Conservation (phyloP, 2,797 vertebrate genomes). For the Hyperoplus lanceolatus region DNA sequence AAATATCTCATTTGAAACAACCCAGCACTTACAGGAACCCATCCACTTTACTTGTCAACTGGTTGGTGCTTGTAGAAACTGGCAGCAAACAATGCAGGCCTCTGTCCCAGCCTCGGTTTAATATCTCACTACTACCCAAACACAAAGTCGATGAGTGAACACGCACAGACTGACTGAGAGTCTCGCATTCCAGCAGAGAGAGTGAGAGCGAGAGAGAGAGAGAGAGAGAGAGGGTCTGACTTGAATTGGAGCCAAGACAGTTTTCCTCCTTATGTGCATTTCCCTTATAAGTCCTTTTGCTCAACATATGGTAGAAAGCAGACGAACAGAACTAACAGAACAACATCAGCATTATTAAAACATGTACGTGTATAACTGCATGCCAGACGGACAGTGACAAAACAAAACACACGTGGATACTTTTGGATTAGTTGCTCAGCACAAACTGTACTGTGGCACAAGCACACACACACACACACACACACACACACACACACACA, state of each 20-base stretch:
- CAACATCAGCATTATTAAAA: background rate
- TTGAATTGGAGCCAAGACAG: slow-evolving; percentile 60
- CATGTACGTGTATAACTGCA: background rate
- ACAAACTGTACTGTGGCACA: slow-evolving; percentile 23
- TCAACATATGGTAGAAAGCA: slow-evolving; percentile 27
- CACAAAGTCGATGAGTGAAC: slow-evolving; percentile 30
- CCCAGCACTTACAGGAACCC: background rate
- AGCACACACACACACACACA: slow-evolving; percentile 5
- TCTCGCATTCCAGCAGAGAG: slow-evolving; percentile 73
- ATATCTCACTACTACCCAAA: slow-evolving; percentile 41
- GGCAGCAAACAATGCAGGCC: slow-evolving; percentile 48
- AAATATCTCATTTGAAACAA: background rate
- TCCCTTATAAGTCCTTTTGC: slow-evolving; percentile 39
- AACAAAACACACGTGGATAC: slow-evolving; percentile 62
- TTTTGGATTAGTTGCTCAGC: slow-evolving; percentile 25
- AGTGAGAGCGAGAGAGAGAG: slow-evolving; percentile 18
- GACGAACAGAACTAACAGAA: background rate
- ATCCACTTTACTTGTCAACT: background rate
- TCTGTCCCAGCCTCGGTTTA: slow-evolving; percentile 48
- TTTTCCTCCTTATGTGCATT: slow-evolving; percentile 54
- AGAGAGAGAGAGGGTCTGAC: slow-evolving; percentile 21
- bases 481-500: slow-evolving; percentile 22
- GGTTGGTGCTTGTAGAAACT: slow-evolving; percentile 12
- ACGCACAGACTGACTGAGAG: slow-evolving; percentile 46
- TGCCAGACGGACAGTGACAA: slow-evolving; percentile 6